phyloP scores from a whole-genome alignment of 1,140 invertebrate species.

The Lutraria rhynchaena region DNA sequence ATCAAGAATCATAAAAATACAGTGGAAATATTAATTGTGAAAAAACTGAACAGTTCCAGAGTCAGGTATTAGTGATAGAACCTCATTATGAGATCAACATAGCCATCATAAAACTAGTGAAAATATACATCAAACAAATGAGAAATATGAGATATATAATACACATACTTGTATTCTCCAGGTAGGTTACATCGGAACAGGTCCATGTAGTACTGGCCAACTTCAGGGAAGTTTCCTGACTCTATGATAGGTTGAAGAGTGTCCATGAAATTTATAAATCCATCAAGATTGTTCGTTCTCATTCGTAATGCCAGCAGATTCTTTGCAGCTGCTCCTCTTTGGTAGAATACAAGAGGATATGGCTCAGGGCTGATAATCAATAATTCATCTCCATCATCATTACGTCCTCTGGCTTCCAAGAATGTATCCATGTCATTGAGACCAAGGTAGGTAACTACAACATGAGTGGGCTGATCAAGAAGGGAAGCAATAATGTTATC shows the following conservation, averaged over 20 bases:
- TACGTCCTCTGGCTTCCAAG: conserved; percentile 52
- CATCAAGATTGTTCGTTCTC: conserved; percentile 48
- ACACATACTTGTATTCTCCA: conserved; percentile 66
- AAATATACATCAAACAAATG: no score
- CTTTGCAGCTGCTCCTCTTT: conserved; percentile 51
- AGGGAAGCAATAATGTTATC: conserved; percentile 47
- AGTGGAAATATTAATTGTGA: no score
- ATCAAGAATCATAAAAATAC: no score
- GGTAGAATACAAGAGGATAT: conserved; percentile 51
- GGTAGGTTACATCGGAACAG: conserved; percentile 75
- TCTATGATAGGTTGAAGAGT: neutral
- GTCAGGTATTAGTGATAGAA: no score
- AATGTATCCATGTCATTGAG: conserved; percentile 54
- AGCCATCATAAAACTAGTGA: no score
- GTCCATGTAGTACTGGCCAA: conserved; percentile 74
- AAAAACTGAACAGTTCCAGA: no score
- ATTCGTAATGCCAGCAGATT: conserved; percentile 71
- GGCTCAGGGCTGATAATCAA: conserved; percentile 71
- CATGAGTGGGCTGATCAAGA: conserved; percentile 50
- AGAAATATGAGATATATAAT: neutral
- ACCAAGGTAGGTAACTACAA: conserved; percentile 67
- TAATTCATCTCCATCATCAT: conserved; percentile 39
- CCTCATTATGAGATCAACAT: no score
- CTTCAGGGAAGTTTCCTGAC: conserved; percentile 60
- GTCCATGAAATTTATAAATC: conserved; percentile 62